phyloP scores from a whole-genome alignment of 2,113 vertebrate species.

The Megaceryle torquata region DNA sequence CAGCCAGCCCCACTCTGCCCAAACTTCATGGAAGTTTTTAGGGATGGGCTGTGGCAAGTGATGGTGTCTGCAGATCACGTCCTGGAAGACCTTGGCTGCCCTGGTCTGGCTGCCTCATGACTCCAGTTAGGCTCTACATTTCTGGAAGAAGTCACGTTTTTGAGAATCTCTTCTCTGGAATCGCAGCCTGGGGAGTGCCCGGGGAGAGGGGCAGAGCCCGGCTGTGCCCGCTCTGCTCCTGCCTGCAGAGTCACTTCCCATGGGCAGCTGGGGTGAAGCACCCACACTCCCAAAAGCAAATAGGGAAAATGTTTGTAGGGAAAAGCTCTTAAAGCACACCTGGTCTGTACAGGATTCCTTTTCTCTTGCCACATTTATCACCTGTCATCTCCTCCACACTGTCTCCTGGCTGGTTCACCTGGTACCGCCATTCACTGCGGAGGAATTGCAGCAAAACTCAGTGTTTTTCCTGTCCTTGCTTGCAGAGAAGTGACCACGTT shows the following conservation, averaged over 20 bases:
- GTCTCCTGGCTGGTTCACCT: not conserved
- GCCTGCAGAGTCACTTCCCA: not conserved
- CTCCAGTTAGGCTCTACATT: accelerated
- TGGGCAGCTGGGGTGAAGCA: not conserved
- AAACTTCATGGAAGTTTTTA: not conserved
- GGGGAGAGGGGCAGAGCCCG: not conserved
- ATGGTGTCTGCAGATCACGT: not conserved
- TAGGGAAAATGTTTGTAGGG: not conserved
- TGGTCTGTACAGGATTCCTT: not conserved
- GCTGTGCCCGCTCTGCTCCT: not conserved
- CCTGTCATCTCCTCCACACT: not conserved
- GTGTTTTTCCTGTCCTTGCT: not conserved
- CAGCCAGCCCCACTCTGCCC: not conserved
- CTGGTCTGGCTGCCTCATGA: not conserved
- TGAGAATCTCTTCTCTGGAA: not conserved
- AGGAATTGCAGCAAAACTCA: not conserved
- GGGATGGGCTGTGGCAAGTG: not conserved
- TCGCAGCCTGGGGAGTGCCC: not conserved
- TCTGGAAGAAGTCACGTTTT: not conserved
- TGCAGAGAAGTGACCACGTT: not conserved
- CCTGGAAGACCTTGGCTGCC: not conserved
- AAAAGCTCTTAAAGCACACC: not conserved
- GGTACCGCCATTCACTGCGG: not conserved
- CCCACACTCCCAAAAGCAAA: no score
- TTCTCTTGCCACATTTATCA: not conserved